These are phyloP conservation scores for Patagioenas fasciata DNA, from an alignment of 2,113 vertebrate species.

Conservation along the genomic window DNA sequence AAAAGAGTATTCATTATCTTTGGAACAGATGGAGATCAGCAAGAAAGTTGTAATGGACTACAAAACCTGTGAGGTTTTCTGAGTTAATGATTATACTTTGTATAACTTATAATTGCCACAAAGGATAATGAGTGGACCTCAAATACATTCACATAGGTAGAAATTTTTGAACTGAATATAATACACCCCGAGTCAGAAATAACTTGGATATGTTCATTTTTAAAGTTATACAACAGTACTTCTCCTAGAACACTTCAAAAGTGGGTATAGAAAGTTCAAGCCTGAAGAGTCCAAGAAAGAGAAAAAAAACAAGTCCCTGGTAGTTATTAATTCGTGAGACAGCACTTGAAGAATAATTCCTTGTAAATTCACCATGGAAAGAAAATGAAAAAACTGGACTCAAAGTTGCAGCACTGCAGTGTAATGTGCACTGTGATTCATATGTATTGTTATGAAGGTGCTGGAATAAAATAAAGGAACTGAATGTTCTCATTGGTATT, in stretches of 20 bases:
- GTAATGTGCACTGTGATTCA: background rate
- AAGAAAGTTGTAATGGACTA: background rate
- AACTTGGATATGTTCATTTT: background rate
- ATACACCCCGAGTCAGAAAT: background rate
- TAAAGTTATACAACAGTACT: background rate
- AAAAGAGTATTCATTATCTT: background rate
- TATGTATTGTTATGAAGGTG: background rate
- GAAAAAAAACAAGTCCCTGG: background rate
- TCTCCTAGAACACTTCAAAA: background rate
- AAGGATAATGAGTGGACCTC: background rate
- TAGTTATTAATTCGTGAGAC: background rate
- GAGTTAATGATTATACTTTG: background rate
- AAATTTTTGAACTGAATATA: background rate
- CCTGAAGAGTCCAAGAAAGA: background rate
- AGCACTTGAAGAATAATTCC: background rate
- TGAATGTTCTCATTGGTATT: constrained; percentile 4
- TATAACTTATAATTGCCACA: background rate
- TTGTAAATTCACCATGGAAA: background rate
- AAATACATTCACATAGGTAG: background rate
- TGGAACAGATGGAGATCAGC: background rate
- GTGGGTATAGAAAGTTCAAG: background rate
- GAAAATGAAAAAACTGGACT: background rate
- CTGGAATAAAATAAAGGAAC: constrained; percentile 2
- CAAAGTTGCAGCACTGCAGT: background rate
- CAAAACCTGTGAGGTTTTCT: background rate